Conservation (phyloP, 1,140 invertebrate species). For the Eubasilissa regina region DNA sequence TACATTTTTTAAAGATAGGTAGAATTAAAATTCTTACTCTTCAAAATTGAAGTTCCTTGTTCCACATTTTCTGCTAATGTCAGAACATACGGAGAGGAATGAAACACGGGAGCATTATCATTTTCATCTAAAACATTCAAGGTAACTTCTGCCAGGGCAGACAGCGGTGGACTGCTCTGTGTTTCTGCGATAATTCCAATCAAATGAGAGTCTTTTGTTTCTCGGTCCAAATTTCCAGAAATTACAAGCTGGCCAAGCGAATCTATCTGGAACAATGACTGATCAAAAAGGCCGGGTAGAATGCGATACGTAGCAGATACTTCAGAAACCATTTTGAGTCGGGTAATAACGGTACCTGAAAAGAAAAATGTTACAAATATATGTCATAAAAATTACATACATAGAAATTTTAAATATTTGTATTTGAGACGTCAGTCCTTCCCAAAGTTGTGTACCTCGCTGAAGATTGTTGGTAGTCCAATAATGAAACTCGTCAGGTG, state of each 20-base stretch:
- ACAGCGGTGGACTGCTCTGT: constrained; percentile 81
- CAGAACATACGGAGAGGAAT: constrained; percentile 85
- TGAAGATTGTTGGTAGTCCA: no score
- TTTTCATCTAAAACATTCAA: constrained; percentile 92
- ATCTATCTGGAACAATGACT: constrained; percentile 84
- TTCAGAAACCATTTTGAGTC: constrained; percentile 75
- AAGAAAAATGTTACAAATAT: no score
- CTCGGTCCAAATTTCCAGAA: constrained; percentile 83
- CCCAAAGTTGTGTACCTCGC: no score
- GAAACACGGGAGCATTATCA: constrained; percentile 90
- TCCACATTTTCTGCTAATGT: constrained; percentile 87
- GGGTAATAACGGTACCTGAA: constrained; percentile 76
- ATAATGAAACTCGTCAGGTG: no score
- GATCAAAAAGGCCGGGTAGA: constrained; percentile 74
- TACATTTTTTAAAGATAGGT: no score
- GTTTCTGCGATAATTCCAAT: constrained; percentile 89
- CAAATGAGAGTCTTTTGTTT: constrained; percentile 80
- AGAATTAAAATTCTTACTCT: no score
- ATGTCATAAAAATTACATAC: no score
- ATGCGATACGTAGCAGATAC: constrained; percentile 73
- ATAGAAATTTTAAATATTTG: no score
- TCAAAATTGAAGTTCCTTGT: constrained; percentile 83
- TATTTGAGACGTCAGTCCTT: no score
- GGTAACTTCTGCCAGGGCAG: constrained; percentile 81
- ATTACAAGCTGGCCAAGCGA: constrained; percentile 81